Conservation (phyloP, 2,113 vertebrate genomes). For the Strigops habroptila region DNA sequence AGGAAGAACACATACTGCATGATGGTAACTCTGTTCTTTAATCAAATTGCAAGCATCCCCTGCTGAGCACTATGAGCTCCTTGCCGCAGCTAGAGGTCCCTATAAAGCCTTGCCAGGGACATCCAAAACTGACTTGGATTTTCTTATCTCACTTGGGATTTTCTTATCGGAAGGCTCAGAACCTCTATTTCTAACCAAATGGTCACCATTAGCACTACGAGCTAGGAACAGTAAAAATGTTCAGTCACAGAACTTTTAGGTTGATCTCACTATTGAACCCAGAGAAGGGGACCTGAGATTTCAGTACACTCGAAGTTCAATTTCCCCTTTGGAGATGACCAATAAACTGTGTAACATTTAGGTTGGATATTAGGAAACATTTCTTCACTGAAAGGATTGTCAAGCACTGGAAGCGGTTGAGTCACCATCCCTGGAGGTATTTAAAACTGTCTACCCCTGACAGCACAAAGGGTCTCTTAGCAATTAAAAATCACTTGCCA, state of each 20-base stretch:
- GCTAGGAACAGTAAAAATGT: background rate
- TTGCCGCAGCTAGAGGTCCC: background rate
- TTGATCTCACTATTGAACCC: background rate
- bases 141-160: background rate
- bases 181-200: background rate
- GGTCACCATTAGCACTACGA: background rate
- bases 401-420: background rate
- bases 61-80: background rate
- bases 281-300: background rate
- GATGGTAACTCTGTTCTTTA: background rate
- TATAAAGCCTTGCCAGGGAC: background rate
- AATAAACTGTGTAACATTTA: background rate
- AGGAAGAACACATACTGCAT: background rate
- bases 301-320: background rate
- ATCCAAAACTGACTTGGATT: background rate
- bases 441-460: background rate
- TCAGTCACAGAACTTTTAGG: background rate
- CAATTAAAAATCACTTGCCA: background rate
- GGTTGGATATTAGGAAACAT: background rate
- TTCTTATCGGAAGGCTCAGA: background rate
- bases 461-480: background rate
- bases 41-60: background rate
- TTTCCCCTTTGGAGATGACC: background rate
- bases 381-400: background rate
- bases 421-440: background rate